These are phyloP conservation scores for Diadumene lineata DNA, from an alignment of 92 coral and sea anemone genomes.

Conservation along the genomic window DNA sequence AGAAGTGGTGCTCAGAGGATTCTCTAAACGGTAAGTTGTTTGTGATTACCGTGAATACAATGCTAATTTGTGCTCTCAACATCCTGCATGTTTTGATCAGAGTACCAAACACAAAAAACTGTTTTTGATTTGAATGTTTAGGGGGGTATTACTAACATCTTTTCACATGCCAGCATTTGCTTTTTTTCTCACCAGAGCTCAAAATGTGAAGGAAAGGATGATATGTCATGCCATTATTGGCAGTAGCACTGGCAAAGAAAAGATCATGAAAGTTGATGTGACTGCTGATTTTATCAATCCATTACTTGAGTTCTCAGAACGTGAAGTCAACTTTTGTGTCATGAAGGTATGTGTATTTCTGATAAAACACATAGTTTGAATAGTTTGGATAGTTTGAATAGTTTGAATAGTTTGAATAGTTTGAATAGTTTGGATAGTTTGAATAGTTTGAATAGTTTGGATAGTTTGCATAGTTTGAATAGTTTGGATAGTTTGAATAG, in stretches of 20 bases:
- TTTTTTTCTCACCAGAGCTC: slow-evolving; percentile 58
- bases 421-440: no score
- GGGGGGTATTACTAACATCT: neutral
- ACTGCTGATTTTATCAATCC: slow-evolving; percentile 96
- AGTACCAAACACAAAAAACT: no score
- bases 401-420: no score
- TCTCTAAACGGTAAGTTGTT: slow-evolving; percentile 64
- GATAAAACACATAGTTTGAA: no score
- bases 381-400: no score
- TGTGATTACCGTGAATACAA: no score
- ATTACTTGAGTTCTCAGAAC: slow-evolving; percentile 79
- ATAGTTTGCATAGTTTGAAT: no score
- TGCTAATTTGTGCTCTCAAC: no score
- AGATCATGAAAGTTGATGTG: slow-evolving; percentile 92
- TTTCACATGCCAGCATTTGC: neutral
- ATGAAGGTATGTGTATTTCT: slow-evolving; percentile 90
- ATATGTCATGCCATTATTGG: slow-evolving; percentile 99
- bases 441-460: no score
- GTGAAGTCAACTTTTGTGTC: slow-evolving; percentile 88
- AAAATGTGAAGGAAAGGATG: slow-evolving; percentile 93
- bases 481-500: no score
- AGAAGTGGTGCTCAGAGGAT: slow-evolving; percentile 79
- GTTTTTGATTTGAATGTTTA: no score
- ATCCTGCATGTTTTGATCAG: no score
- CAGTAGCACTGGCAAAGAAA: slow-evolving; percentile 94